Evolutionary conservation across 2,888 invertebrate species (phyloP).

Genomic region (Lithophane ornitopus): DNA sequence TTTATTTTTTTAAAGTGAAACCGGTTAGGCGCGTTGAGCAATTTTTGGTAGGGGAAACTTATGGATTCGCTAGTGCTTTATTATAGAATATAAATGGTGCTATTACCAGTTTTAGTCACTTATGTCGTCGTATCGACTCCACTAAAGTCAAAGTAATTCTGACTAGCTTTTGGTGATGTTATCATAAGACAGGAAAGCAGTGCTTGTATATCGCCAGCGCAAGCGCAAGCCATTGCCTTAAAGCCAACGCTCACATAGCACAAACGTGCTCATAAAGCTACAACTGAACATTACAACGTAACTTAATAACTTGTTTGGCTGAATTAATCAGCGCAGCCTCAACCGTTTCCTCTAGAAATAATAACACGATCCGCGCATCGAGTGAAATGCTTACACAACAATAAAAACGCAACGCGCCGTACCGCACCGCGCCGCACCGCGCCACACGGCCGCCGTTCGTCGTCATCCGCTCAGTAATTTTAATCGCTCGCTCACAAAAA

Average conservation of each 20-base stretch:
- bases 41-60: too few relatives aligned
- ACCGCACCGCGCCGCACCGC: background rate
- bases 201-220: background rate
- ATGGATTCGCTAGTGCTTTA: too few relatives aligned
- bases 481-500: slow-evolving; percentile 65
- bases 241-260: slow-evolving; percentile 1
- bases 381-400: slow-evolving; percentile 46
- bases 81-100: too few relatives aligned
- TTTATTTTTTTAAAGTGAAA: too few relatives aligned
- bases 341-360: slow-evolving; percentile 60
- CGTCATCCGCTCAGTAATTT: slow-evolving; percentile 57
- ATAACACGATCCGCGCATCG: slow-evolving; percentile 48
- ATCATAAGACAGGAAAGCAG: too few relatives aligned
- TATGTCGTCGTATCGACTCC: too few relatives aligned
- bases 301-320: slow-evolving; percentile 46
- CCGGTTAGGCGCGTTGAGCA: too few relatives aligned
- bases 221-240: background rate
- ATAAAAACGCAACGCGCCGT: slow-evolving; percentile 50
- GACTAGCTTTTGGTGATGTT: background rate
- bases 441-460: slow-evolving; percentile 18
- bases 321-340: slow-evolving; percentile 49
- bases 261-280: slow-evolving; percentile 6
- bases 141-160: too few relatives aligned
- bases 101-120: too few relatives aligned
- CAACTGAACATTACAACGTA: slow-evolving; percentile 30